phyloP scores from a whole-genome alignment of 1,140 invertebrate species.

The Chymomyza costata region DNA sequence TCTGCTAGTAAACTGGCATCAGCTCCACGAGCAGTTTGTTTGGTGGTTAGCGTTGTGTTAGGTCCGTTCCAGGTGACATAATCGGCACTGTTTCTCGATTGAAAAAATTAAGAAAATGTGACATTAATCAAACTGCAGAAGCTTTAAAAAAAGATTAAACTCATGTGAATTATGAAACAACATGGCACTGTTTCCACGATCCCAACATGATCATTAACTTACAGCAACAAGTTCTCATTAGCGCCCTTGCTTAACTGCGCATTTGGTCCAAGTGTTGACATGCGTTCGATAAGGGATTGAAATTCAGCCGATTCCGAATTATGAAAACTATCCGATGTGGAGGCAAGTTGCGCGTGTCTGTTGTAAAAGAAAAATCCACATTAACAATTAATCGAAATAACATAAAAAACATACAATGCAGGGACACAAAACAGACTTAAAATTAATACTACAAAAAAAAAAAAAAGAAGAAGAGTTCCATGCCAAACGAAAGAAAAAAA shows the following conservation, averaged over 20 bases:
- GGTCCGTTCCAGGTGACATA: conserved; percentile 84
- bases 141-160: no score
- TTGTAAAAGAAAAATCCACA: neutral
- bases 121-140: conserved; percentile 5
- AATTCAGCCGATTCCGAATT: conserved; percentile 53
- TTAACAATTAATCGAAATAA: no score
- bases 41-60: conserved; percentile 76
- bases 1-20: conserved; percentile 76
- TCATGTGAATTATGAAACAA: no score
- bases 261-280: conserved; percentile 79
- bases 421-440: no score
- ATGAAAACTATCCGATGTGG: conserved; percentile 69
- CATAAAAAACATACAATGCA: no score
- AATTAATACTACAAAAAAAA: no score
- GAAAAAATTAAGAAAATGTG: conserved; percentile 15
- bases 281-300: conserved; percentile 76
- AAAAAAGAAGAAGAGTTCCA: neutral
- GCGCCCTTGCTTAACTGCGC: conserved; percentile 79
- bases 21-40: conserved; percentile 77
- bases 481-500: conserved; percentile 1
- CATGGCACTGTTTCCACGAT: no score
- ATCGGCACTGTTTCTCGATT: conserved; percentile 78
- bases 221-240: conserved; percentile 82
- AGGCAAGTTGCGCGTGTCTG: conserved; percentile 45
- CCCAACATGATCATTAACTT: no score